These are phyloP conservation scores for Tamias sibiricus DNA, from an alignment of 2,113 vertebrate genomes.

Conservation along the genomic window DNA sequence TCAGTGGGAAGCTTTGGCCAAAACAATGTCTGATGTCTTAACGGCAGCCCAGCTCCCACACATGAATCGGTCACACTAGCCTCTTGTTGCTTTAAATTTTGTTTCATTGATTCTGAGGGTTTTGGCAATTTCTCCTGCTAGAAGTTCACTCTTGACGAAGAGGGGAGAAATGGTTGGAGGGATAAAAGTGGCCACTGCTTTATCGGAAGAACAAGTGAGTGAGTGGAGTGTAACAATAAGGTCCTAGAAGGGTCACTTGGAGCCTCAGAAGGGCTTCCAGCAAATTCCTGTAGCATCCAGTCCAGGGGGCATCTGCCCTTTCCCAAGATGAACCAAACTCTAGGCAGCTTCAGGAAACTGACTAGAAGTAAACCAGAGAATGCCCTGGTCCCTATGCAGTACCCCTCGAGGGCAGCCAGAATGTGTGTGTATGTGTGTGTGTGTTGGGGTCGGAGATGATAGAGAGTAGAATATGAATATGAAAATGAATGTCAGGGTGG, in stretches of 20 bases:
- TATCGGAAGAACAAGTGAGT: background rate
- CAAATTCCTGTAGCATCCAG: background rate
- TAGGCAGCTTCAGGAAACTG: background rate
- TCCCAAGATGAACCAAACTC: background rate
- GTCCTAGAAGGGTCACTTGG: background rate
- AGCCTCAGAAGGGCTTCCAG: background rate
- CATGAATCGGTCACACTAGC: background rate
- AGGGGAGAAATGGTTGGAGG: background rate
- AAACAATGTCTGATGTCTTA: background rate
- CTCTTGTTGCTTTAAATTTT: slow-evolving; percentile 39
- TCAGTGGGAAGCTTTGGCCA: background rate
- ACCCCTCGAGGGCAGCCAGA: background rate
- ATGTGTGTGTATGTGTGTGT: background rate
- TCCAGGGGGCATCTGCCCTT: too few species aligned
- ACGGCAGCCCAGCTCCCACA: background rate
- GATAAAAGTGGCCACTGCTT: background rate
- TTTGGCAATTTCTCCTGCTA: slow-evolving; percentile 58
- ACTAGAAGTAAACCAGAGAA: slow-evolving; percentile 16
- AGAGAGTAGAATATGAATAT: too few species aligned
- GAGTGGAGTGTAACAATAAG: too few species aligned
- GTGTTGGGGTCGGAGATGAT: too few species aligned
- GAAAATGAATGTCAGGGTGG: background rate
- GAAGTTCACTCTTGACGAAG: background rate
- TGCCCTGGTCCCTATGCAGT: background rate
- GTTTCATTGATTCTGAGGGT: background rate